Conservation (phyloP, 2,888 invertebrate genomes). For the Pammene aurita region DNA sequence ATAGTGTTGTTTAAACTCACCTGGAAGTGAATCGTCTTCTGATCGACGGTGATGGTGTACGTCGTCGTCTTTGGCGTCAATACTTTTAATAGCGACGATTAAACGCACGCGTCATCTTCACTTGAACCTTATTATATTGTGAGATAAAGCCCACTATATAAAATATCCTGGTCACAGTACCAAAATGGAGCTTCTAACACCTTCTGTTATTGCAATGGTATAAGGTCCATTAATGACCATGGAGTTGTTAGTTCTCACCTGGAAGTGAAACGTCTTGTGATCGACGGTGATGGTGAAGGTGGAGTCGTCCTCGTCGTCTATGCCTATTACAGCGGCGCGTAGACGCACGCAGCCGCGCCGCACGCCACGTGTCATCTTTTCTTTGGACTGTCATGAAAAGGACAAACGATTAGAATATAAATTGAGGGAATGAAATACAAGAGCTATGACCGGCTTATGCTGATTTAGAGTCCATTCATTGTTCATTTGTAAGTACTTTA, state of each 20-base stretch:
- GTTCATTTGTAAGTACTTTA: too few relatives aligned
- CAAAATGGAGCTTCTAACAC: not conserved
- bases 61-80: constrained; percentile 99
- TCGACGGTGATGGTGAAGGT: constrained; percentile 99
- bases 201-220: not conserved
- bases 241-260: constrained; percentile 74
- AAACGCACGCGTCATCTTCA: constrained; percentile 99
- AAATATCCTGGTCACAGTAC: not conserved
- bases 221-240: not conserved
- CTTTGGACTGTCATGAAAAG: constrained; percentile 91
- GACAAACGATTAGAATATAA: constrained; percentile 9
- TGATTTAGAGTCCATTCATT: too few relatives aligned
- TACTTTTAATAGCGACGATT: constrained; percentile 98
- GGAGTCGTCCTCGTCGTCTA: constrained; percentile 99
- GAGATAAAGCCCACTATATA: too few relatives aligned
- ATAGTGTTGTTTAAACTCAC: constrained; percentile 52
- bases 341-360: constrained; percentile 98
- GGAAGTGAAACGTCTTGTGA: constrained; percentile 99
- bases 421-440: not conserved
- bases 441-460: too few relatives aligned
- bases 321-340: constrained; percentile 98
- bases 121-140: too few relatives aligned
- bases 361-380: constrained; percentile 99
- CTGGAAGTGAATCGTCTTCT: constrained; percentile 99
- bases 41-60: constrained; percentile 99